phyloP scores from a whole-genome alignment of 1,140 invertebrate species.

The Eurosta solidaginis region DNA sequence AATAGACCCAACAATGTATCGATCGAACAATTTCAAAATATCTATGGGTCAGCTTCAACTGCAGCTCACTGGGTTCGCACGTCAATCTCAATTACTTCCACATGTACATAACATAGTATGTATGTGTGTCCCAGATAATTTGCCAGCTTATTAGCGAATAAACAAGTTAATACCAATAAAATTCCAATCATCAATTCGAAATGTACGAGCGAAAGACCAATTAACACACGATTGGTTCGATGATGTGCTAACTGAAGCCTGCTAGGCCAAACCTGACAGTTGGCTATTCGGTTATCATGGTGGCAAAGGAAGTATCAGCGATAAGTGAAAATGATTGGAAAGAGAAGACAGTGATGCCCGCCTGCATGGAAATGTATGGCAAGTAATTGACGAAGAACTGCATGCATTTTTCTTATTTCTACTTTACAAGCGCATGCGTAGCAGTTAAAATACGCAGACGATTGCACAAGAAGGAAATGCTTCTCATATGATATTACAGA shows the following conservation, averaged over 20 bases:
- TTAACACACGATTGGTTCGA: neutral
- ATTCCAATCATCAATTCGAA: neutral
- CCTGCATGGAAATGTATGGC: neutral
- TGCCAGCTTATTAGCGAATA: slow-evolving; percentile 30
- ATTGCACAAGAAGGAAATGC: neutral
- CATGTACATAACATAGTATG: no score
- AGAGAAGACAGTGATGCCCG: neutral
- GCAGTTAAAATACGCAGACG: neutral
- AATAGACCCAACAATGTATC: no score
- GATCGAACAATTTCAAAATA: neutral
- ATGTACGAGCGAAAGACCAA: neutral
- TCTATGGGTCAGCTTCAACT: neutral
- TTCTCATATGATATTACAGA: neutral
- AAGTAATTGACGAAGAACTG: neutral
- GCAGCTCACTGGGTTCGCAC: neutral
- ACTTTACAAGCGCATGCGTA: neutral
- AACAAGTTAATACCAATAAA: slow-evolving; percentile 32
- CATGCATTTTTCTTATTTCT: no score
- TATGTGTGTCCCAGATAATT: slow-evolving; percentile 6
- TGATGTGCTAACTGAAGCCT: neutral
- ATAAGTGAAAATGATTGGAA: neutral
- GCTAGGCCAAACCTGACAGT: no score
- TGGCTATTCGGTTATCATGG: neutral
- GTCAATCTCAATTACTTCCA: slow-evolving; percentile 25
- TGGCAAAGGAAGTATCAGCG: neutral